These are phyloP conservation scores for Hypena proboscidalis DNA, from an alignment of 2,888 invertebrate species.

Conservation along the genomic window DNA sequence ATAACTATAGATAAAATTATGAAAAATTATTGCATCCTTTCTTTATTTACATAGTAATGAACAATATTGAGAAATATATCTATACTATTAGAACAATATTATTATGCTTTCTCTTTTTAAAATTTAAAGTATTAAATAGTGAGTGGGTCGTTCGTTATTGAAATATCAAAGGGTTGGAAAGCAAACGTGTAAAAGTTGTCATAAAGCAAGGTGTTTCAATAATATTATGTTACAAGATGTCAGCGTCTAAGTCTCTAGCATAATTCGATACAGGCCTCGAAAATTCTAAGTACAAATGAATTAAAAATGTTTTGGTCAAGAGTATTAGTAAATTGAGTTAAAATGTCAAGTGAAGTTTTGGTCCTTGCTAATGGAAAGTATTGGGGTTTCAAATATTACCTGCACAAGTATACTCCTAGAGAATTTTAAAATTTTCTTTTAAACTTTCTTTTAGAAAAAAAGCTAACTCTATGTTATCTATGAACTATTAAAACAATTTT, in stretches of 20 bases:
- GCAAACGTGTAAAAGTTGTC: slow-evolving; percentile 63
- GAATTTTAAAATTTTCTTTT: slow-evolving; percentile 50
- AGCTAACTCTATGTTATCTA: slow-evolving; percentile 50
- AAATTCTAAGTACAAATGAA: slow-evolving; percentile 65
- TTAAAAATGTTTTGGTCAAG: slow-evolving; percentile 68
- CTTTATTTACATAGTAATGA: slow-evolving; percentile 70
- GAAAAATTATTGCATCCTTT: slow-evolving; percentile 80
- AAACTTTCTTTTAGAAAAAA: slow-evolving; percentile 49
- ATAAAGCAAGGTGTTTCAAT: slow-evolving; percentile 69
- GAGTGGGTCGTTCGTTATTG: slow-evolving; percentile 48
- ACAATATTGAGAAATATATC: slow-evolving; percentile 56
- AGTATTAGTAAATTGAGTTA: slow-evolving; percentile 55
- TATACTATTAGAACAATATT: slow-evolving; percentile 55
- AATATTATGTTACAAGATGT: slow-evolving; percentile 52
- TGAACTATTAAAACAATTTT: slow-evolving; percentile 47
- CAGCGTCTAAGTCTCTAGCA: slow-evolving; percentile 63
- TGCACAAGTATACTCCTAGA: slow-evolving; percentile 48
- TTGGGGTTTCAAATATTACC: slow-evolving; percentile 49
- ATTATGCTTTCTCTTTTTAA: slow-evolving; percentile 36
- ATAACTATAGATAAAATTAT: slow-evolving; percentile 72
- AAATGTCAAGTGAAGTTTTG: slow-evolving; percentile 56
- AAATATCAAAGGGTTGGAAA: slow-evolving; percentile 57
- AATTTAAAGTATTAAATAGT: slow-evolving; percentile 43
- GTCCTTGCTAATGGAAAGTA: slow-evolving; percentile 66
- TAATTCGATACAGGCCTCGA: slow-evolving; percentile 66